Conservation (phyloP, 2,888 invertebrate species). For the Aspidiotus destructor region DNA sequence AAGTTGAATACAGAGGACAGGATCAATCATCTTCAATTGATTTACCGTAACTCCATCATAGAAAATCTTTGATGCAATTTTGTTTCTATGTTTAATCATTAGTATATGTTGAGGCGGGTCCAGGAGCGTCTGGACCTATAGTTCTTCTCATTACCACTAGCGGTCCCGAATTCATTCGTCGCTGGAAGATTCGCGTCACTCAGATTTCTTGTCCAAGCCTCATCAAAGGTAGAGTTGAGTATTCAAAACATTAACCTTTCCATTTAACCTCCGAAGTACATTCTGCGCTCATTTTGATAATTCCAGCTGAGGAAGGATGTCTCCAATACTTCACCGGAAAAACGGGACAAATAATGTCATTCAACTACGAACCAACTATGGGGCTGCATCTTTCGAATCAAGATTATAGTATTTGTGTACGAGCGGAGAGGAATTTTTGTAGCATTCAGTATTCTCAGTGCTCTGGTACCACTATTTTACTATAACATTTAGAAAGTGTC, state of each 20-base stretch:
- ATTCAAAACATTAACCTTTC: not conserved
- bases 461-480: slow-evolving; percentile 45
- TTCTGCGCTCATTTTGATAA: not conserved
- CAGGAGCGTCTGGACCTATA: slow-evolving; percentile 64
- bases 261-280: not conserved
- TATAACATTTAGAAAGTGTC: too few relatives aligned
- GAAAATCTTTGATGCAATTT: too few relatives aligned
- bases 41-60: too few relatives aligned
- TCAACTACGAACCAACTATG: slow-evolving; percentile 66
- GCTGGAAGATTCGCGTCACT: slow-evolving; percentile 70
- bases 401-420: slow-evolving; percentile 76
- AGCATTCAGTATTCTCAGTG: slow-evolving; percentile 74
- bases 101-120: slow-evolving; percentile 79
- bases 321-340: slow-evolving; percentile 72
- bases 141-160: slow-evolving; percentile 73
- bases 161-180: slow-evolving; percentile 59
- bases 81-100: slow-evolving; percentile 35
- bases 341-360: slow-evolving; percentile 69
- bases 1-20: too few relatives aligned
- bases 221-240: slow-evolving; percentile 48
- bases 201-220: slow-evolving; percentile 69
- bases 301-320: slow-evolving; percentile 61
- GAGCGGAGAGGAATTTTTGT: slow-evolving; percentile 77
- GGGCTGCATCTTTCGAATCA: slow-evolving; percentile 78
- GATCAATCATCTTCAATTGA: too few relatives aligned